Conservation (phyloP, 1,140 invertebrate species). For the Asobara japonica region DNA sequence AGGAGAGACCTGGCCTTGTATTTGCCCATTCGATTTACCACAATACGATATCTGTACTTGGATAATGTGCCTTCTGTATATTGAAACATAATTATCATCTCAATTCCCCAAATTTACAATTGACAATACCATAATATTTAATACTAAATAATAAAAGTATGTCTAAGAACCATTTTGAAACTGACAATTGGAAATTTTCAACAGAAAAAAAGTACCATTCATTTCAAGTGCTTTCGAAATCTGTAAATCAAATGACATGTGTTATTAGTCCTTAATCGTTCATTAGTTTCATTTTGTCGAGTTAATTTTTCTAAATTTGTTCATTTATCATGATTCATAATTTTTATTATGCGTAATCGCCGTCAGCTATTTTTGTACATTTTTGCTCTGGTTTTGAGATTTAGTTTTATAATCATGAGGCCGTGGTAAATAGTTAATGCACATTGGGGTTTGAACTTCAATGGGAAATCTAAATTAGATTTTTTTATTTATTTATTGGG, state of each 20-base stretch:
- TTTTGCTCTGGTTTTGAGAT: background rate
- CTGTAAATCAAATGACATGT: background rate
- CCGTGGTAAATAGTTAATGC: background rate
- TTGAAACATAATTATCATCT: background rate
- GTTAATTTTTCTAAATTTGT: background rate
- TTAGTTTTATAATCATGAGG: background rate
- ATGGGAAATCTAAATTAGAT: background rate
- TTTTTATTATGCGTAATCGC: background rate
- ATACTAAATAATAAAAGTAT: no score
- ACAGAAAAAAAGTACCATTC: background rate
- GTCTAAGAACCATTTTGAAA: no score
- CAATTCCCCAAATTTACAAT: background rate
- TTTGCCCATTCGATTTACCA: background rate
- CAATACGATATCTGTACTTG: background rate
- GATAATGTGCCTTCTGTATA: background rate
- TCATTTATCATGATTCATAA: no score
- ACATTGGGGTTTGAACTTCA: no score
- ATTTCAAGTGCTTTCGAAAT: background rate
- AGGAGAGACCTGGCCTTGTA: conserved; percentile 37
- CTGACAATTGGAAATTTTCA: background rate
- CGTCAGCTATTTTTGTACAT: background rate
- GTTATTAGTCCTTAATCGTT: background rate
- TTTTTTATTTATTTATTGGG: background rate
- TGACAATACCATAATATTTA: no score
- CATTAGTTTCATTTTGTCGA: background rate